A percentile compares a stretch with the other conserved stretches of the same genome.
These are phyloP conservation scores for Centruroides sculpturatus DNA, from an alignment of 1,140 invertebrate genomes.

Conservation along the genomic window DNA sequence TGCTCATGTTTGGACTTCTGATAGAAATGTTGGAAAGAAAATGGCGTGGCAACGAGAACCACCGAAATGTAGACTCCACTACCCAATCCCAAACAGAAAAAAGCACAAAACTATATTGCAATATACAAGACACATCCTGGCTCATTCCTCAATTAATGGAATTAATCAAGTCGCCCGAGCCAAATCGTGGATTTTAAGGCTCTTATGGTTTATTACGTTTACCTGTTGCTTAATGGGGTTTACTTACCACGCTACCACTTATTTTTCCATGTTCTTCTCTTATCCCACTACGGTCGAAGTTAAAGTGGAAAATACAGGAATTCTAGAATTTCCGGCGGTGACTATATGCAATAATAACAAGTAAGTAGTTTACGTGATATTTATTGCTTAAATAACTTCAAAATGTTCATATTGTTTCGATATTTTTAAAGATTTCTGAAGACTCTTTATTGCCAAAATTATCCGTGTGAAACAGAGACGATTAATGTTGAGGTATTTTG, in stretches of 20 bases:
- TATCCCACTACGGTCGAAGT: slow-evolving; percentile 17
- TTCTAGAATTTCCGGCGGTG: slow-evolving; percentile 12
- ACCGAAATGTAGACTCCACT: no score
- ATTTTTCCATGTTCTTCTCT: slow-evolving; percentile 13
- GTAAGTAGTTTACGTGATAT: neutral
- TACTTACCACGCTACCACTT: slow-evolving; percentile 11
- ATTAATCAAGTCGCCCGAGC: slow-evolving; percentile 11
- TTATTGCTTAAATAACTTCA: no score
- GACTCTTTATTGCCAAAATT: no score
- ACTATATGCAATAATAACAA: slow-evolving; percentile 18
- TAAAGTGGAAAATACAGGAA: slow-evolving; percentile 14
- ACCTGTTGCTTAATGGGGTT: slow-evolving; percentile 9
- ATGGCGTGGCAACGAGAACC: no score
- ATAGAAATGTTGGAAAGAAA: no score
- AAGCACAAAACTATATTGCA: slow-evolving; percentile 1
- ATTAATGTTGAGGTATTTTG: no score
- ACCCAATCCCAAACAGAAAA: neutral
- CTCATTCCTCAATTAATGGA: slow-evolving; percentile 9
- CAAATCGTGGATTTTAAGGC: slow-evolving; percentile 1
- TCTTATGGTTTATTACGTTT: slow-evolving; percentile 8
- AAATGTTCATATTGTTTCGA: no score
- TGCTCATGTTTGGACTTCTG: no score
- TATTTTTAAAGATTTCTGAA: no score
- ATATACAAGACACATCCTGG: slow-evolving; percentile 7
- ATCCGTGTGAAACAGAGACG: no score